Conservation (phyloP, 2,797 vertebrate species). For the Podarcis lilfordi region DNA sequence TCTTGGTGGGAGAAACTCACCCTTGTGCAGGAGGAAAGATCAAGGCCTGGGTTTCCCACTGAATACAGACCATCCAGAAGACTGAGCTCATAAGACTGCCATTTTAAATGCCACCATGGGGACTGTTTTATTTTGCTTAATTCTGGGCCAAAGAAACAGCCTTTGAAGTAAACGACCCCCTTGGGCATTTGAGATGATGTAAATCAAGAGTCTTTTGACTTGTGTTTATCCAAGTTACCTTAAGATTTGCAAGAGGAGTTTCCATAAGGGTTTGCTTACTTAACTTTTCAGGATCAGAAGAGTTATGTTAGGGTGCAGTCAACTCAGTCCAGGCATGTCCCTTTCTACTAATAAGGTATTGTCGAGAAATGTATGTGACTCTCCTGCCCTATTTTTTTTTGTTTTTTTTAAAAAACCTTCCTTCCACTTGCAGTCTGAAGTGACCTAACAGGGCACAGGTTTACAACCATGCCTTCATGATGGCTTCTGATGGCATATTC, state of each 20-base stretch:
- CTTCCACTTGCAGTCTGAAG: no score
- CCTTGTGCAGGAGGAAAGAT: conserved; percentile 46
- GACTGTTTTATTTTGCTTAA: conserved; percentile 62
- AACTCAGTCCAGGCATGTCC: conserved; percentile 27
- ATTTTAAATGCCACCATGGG: conserved; percentile 59
- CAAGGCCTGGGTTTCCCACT: conserved; percentile 37
- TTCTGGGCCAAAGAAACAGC: conserved; percentile 63
- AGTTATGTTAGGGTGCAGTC: conserved; percentile 43
- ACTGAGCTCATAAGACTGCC: conserved; percentile 56
- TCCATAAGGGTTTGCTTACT: conserved; percentile 58
- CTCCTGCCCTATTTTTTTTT: conserved; percentile 1
- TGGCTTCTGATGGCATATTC: no score
- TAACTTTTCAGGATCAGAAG: conserved; percentile 51
- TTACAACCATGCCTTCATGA: no score
- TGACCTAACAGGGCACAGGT: no score
- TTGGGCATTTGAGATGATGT: conserved; percentile 45
- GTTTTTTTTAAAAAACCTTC: no score
- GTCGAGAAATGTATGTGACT: neutral
- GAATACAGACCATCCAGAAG: conserved; percentile 23
- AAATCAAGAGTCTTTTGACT: conserved; percentile 57
- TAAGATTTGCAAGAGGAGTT: conserved; percentile 53
- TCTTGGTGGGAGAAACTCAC: conserved; percentile 47
- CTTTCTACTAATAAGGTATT: conserved; percentile 12
- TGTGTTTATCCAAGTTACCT: conserved; percentile 63
- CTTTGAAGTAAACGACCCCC: conserved; percentile 68